A percentile compares a stretch with the other conserved stretches of the same genome.
phyloP scores from a whole-genome alignment of 2,113 vertebrate species.

The Cnemophilus loriae region DNA sequence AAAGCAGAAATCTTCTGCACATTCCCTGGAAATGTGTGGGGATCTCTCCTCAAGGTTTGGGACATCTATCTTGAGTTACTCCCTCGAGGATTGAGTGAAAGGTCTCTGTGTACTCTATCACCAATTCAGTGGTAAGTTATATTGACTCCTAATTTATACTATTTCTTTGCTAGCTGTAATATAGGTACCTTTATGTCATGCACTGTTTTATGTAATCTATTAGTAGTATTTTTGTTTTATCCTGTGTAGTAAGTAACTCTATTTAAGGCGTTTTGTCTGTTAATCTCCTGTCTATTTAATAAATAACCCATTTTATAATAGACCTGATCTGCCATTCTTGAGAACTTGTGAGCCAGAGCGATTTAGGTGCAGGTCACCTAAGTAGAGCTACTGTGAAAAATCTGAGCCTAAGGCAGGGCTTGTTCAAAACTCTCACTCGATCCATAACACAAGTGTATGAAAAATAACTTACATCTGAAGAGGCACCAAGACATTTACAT shows the following conservation, averaged over 20 bases:
- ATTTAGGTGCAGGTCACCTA: neutral
- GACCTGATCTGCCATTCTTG: neutral
- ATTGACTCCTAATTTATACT: neutral
- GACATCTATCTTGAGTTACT: neutral
- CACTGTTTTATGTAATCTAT: neutral
- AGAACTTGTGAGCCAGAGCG: neutral
- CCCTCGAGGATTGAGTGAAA: accelerated
- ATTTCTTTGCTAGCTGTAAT: neutral
- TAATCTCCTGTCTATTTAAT: neutral
- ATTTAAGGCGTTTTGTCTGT: neutral
- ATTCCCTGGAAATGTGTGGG: neutral
- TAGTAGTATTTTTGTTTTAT: neutral
- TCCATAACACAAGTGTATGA: neutral
- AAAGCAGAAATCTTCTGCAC: neutral
- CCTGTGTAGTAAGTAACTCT: neutral
- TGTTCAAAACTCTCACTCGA: neutral
- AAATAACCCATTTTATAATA: neutral
- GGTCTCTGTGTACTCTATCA: neutral
- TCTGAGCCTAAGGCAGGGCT: neutral
- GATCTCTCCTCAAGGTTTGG: neutral
- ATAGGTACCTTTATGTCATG: neutral
- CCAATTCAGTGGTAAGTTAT: neutral
- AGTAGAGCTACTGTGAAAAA: neutral
- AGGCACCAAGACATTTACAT: neutral
- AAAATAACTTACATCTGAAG: neutral